phyloP scores from a whole-genome alignment of 2,113 vertebrate species.

The Aplodontia rufa region DNA sequence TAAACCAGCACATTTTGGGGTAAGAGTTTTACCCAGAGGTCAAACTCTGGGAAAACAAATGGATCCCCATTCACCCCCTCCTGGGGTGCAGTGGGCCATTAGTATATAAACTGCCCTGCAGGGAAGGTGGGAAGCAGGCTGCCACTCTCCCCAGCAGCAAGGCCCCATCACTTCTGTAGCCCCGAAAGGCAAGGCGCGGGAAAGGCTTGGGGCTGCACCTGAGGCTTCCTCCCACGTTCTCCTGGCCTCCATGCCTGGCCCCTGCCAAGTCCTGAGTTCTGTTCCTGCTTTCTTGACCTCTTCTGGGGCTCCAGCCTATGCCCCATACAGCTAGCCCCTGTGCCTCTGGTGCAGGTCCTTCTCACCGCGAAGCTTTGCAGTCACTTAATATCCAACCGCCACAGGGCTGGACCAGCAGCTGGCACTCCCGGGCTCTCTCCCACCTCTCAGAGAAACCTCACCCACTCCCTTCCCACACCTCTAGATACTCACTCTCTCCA shows the following conservation, averaged over 20 bases:
- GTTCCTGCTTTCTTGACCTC: background rate
- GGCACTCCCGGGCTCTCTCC: constrained; percentile 16
- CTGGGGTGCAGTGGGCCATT: constrained; percentile 55
- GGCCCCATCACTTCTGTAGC: background rate
- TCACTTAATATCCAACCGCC: background rate
- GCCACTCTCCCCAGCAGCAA: background rate
- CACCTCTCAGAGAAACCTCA: background rate
- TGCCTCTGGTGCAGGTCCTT: background rate
- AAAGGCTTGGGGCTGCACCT: background rate
- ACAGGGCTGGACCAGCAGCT: background rate
- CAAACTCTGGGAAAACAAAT: constrained; percentile 79
- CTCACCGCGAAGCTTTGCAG: background rate
- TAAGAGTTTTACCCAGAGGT: constrained; percentile 75
- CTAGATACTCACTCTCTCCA: background rate
- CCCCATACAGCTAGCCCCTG: background rate
- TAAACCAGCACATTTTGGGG: constrained; percentile 75
- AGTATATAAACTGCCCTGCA: constrained; percentile 14
- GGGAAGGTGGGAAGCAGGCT: background rate
- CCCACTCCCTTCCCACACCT: background rate
- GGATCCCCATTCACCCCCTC: constrained; percentile 57
- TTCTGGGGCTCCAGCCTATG: background rate
- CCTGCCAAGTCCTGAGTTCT: background rate
- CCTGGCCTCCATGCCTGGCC: background rate
- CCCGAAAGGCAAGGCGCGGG: background rate
- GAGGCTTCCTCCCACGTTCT: background rate